Percentiles rank a stretch among this genome's conserved stretches.
Conservation (phyloP, 2,113 vertebrate genomes). For the Myrmecophaga tridactyla region DNA sequence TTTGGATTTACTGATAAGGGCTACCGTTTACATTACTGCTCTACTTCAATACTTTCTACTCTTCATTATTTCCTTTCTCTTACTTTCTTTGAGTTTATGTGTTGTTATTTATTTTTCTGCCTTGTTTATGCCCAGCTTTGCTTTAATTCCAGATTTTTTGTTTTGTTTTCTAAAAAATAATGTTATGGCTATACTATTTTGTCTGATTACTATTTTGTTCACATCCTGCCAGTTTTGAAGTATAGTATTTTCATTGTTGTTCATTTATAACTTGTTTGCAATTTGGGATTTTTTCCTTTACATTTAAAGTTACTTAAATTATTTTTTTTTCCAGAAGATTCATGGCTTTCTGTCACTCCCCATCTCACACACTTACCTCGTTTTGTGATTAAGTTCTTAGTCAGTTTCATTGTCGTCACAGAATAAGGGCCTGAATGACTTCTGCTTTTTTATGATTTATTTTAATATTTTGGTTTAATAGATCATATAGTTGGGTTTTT, state of each 20-base stretch:
- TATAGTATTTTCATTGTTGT: neutral
- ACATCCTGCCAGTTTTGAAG: neutral
- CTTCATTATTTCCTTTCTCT: neutral
- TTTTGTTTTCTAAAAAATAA: neutral
- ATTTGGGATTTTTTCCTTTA: neutral
- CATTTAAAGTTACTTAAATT: neutral
- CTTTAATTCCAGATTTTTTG: neutral
- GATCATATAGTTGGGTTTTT: neutral
- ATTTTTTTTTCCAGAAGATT: neutral
- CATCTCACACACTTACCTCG: neutral
- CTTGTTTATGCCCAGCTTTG: neutral
- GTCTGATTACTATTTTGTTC: neutral
- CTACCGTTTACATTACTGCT: neutral
- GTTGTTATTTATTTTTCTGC: neutral
- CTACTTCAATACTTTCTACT: neutral
- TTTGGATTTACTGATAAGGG: neutral
- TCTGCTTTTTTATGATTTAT: neutral
- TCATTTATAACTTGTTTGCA: neutral
- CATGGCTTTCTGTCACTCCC: neutral
- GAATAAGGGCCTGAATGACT: neutral
- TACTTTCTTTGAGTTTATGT: neutral
- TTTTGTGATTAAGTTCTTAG: neutral
- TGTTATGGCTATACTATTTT: neutral
- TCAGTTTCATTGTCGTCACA: neutral
- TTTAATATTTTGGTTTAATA: neutral